These are phyloP conservation scores for Luffia ferchaultella DNA, from an alignment of 2,888 invertebrate genomes.

Conservation along the genomic window DNA sequence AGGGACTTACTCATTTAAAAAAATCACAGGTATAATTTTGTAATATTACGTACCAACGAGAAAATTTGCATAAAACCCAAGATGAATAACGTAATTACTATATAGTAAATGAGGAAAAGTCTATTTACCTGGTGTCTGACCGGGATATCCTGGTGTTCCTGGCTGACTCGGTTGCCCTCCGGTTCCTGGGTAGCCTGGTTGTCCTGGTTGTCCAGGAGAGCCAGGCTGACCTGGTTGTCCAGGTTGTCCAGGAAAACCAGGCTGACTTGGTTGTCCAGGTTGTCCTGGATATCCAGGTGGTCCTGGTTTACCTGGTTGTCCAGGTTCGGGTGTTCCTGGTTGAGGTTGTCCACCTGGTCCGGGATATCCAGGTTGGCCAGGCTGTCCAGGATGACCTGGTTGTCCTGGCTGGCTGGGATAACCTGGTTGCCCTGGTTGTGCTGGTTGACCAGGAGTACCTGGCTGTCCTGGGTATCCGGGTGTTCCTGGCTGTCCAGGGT, in stretches of 20 bases:
- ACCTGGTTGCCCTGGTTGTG: constrained; percentile 6
- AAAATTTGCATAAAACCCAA: no score
- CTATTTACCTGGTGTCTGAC: constrained; percentile 19
- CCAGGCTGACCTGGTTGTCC: constrained; percentile 15
- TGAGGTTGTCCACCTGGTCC: constrained; percentile 4
- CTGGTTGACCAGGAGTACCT: constrained; percentile 18
- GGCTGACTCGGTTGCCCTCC: constrained; percentile 28
- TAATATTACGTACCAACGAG: no score
- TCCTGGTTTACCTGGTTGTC: constrained; percentile 1
- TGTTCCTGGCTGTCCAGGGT: no score
- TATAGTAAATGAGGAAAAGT: no score
- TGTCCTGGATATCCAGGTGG: neutral
- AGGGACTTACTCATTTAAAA: no score
- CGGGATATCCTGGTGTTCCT: constrained; percentile 17
- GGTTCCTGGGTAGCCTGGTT: constrained; percentile 34
- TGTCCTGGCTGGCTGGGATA: constrained; percentile 5
- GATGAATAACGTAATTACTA: no score
- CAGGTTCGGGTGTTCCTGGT: constrained; percentile 10
- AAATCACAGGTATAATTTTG: no score
- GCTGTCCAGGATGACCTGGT: constrained; percentile 1
- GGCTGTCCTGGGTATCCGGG: constrained; percentile 20
- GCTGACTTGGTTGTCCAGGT: constrained; percentile 4
- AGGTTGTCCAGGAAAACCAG: constrained; percentile 13
- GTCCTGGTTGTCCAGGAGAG: constrained; percentile 11
- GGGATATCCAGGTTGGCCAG: constrained; percentile 5